Percentiles rank a stretch among this genome's conserved stretches.
These are phyloP conservation scores for Anomalospiza imberbis DNA, from an alignment of 2,797 vertebrate genomes.

Conservation along the genomic window DNA sequence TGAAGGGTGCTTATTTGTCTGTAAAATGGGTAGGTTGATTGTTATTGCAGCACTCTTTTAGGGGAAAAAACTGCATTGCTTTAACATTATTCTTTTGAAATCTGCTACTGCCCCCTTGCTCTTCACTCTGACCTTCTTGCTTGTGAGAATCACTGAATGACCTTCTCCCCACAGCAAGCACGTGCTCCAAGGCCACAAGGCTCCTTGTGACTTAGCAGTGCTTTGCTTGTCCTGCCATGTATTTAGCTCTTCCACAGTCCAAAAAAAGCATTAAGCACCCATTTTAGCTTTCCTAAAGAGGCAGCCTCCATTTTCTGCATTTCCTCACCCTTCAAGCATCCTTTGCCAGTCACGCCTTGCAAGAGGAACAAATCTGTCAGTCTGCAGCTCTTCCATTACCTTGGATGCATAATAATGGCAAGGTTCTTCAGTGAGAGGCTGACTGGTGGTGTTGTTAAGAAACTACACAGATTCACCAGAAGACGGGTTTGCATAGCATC, in stretches of 20 bases:
- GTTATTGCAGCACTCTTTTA: background rate
- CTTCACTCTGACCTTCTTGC: background rate
- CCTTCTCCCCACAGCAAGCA: background rate
- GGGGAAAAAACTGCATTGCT: background rate
- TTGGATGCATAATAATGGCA: background rate
- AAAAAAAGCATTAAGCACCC: background rate
- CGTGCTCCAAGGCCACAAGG: background rate
- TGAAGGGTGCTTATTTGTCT: background rate
- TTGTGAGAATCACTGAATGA: background rate
- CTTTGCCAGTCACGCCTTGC: accelerated
- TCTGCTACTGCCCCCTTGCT: background rate
- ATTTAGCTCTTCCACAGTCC: background rate
- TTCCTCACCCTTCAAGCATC: background rate
- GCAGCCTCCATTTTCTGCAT: background rate
- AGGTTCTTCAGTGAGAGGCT: background rate
- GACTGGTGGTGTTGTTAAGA: background rate
- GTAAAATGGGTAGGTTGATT: background rate
- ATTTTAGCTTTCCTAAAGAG: background rate
- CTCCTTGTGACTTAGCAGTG: background rate
- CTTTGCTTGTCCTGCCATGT: background rate
- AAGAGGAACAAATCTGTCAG: background rate
- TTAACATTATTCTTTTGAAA: background rate
- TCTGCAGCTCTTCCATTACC: background rate
- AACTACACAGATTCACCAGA: too few species aligned
- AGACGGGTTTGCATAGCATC: too few species aligned